Evolutionary conservation across 2,113 vertebrate genomes (phyloP), one percentile per base, ranked within the genome.

Genomic region (Acanthisitta chloris): DNA sequence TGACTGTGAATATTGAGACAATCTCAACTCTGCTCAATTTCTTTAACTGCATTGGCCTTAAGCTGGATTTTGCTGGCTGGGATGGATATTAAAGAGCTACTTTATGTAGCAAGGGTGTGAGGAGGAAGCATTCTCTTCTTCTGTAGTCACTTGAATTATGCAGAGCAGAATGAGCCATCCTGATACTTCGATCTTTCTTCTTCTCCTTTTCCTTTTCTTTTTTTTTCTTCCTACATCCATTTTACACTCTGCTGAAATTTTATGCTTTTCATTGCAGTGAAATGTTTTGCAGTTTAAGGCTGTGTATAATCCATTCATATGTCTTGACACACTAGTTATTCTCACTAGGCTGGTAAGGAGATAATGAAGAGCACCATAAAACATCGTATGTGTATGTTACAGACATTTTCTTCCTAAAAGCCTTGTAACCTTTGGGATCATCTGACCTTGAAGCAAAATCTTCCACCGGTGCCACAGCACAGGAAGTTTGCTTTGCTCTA

Each of bases 391-490:
- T 59, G 24, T 31, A 28, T 18, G 51, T 59, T 59, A 43, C 59
- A 77, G 79, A 83, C 11, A 6, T 76, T 70, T 86, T 69, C 74
- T 52, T 88, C 62, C 64, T 62, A 52, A 81, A 61, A 83, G 13
- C 55, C n/a, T 61, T 48, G 36, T 21, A 78, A 79, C 36, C 23
- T 78, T 38, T 84, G 77, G n/a, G 42, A 40, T 84, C 36, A 40
- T 55, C 46, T 58, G 88, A 91, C 81, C 94, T 89, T 82, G 90
- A 84, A 72, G 73, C 65, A 89, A 94, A 87, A 43, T 70, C 78
- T 95, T 87, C 49, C 19, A 72, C n/a, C 45, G 69, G 26, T 76
- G 42, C 29, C 64, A 52, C 57, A 81, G 83, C 80, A 40, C 34
- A 34, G 29, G 49, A 31, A 83, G 46, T 81, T 88, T 93, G 38